Evolutionary conservation across 2,113 vertebrate species (phyloP).

Genomic region (Anoplopoma fimbria): DNA sequence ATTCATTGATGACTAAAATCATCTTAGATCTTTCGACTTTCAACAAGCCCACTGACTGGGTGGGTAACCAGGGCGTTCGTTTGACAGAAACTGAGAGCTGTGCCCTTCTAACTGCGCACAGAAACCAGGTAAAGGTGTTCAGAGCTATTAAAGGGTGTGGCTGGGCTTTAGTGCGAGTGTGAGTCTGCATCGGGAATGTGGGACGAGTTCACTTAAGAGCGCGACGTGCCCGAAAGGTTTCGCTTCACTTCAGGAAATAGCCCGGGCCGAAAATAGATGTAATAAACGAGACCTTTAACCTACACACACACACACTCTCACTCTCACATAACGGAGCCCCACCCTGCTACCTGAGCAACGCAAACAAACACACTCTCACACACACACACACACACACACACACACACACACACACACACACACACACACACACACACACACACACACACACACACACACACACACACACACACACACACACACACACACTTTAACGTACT

Average conservation of each 20-base stretch:
- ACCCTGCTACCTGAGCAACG: conserved; percentile 43
- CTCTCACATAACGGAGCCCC: not conserved
- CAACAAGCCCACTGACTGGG: conserved; percentile 2
- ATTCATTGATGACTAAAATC: conserved; percentile 27
- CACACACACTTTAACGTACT: conserved; percentile 32
- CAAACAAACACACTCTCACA: conserved; percentile 44
- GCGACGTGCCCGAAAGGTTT: not conserved
- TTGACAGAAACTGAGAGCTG: not conserved
- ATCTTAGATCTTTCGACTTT: not conserved
- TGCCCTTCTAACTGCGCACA: not conserved
- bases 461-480: too few species aligned
- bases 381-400: conserved; percentile 39
- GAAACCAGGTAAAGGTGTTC: conserved; percentile 40
- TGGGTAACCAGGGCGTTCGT: not conserved
- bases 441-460: conserved; percentile 45
- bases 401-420: conserved; percentile 45
- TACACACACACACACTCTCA: not conserved
- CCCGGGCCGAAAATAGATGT: conserved; percentile 14
- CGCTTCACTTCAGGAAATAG: not conserved
- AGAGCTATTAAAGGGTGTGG: conserved; percentile 26
- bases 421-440: conserved; percentile 54
- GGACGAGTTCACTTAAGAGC: not conserved
- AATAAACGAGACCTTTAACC: conserved; percentile 53
- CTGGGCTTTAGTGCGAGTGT: not conserved
- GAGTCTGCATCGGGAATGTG: not conserved